phyloP scores from a whole-genome alignment of 2,797 vertebrate species.

The Cirrhinus molitorella region DNA sequence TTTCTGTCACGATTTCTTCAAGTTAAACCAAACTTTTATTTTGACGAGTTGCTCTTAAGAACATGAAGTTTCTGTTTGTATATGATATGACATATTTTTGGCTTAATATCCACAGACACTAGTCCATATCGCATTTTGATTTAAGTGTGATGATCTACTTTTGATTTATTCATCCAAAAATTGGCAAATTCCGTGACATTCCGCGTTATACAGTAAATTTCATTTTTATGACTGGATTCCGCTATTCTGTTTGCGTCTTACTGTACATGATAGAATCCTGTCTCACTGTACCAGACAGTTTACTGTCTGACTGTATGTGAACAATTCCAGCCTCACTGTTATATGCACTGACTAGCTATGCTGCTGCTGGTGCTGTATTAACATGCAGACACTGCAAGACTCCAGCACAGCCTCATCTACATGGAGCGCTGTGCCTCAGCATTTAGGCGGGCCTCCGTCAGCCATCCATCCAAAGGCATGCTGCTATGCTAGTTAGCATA shows the following conservation, averaged over 20 bases:
- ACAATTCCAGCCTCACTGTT: neutral
- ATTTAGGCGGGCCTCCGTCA: conserved; percentile 42
- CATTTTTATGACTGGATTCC: too few species aligned
- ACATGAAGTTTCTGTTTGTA: too few species aligned
- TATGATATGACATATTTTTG: too few species aligned
- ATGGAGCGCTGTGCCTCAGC: conserved; percentile 42
- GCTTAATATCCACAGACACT: too few species aligned
- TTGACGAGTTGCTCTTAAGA: too few species aligned
- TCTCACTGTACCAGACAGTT: neutral
- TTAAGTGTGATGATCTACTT: too few species aligned
- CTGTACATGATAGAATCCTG: neutral
- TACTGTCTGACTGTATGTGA: neutral
- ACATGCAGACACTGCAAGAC: conserved; percentile 32
- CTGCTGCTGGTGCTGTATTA: conserved; percentile 8
- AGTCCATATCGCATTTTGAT: too few species aligned
- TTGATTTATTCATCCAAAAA: too few species aligned
- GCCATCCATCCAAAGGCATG: conserved; percentile 55
- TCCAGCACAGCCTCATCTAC: conserved; percentile 55
- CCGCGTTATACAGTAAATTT: too few species aligned
- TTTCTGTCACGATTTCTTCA: too few species aligned
- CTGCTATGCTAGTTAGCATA: conserved; percentile 60
- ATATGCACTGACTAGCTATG: neutral
- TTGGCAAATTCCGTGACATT: too few species aligned
- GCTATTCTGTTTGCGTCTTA: neutral
- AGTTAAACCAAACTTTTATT: too few species aligned